A percentile compares a stretch with the other conserved stretches of the same genome.
Evolutionary conservation across 2,888 invertebrate genomes (phyloP).

Genomic region (Blastobasis adustella): DNA sequence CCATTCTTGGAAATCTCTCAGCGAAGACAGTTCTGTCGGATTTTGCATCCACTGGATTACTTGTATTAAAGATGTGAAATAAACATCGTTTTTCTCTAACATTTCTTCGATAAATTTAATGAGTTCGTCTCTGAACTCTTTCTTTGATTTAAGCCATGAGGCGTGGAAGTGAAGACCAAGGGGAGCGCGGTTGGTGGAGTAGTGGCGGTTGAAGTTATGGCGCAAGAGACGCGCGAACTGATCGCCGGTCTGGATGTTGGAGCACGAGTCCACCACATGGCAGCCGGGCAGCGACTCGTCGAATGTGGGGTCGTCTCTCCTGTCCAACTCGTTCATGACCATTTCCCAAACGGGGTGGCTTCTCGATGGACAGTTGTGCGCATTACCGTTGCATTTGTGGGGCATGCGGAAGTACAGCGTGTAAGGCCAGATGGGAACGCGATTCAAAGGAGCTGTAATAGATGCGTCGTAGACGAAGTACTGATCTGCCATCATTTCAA

Average conservation of each 20-base stretch:
- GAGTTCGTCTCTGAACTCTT: constrained; percentile 92
- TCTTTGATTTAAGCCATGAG: constrained; percentile 95
- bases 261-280: constrained; percentile 95
- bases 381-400: constrained; percentile 95
- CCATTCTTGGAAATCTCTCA: constrained; percentile 95
- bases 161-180: constrained; percentile 95
- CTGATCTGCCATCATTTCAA: constrained; percentile 97
- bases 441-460: constrained; percentile 90
- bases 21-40: constrained; percentile 88
- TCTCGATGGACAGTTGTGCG: constrained; percentile 92
- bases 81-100: constrained; percentile 91
- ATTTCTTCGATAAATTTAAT: constrained; percentile 96
- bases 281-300: constrained; percentile 95
- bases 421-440: constrained; percentile 97
- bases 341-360: constrained; percentile 97
- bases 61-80: constrained; percentile 92
- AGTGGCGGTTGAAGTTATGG: constrained; percentile 96
- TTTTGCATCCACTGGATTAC: constrained; percentile 98
- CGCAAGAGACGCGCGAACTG: constrained; percentile 92
- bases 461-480: constrained; percentile 96
- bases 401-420: constrained; percentile 97
- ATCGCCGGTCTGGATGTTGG: constrained; percentile 92
- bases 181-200: constrained; percentile 94
- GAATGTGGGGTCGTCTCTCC: constrained; percentile 94
- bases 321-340: constrained; percentile 96